Conservation (phyloP, 1,140 invertebrate genomes). For the Lanistes nyassanus region DNA sequence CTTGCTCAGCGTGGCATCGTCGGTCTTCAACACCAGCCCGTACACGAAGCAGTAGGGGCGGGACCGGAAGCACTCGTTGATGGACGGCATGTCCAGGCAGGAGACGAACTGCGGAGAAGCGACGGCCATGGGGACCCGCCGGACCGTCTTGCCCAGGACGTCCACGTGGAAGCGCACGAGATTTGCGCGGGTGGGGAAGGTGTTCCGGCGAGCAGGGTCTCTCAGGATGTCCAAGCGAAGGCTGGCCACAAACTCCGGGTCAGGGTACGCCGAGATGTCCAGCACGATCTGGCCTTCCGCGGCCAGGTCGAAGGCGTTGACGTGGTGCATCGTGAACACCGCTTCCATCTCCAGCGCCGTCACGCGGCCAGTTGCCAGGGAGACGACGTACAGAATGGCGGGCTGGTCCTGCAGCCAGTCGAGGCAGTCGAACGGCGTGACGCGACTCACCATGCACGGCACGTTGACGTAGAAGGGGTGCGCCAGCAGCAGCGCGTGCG, state of each 20-base stretch:
- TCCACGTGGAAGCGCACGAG: slow-evolving; percentile 49
- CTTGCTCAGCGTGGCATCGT: slow-evolving; percentile 42
- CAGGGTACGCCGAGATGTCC: slow-evolving; percentile 52
- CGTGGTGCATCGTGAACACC: slow-evolving; percentile 54
- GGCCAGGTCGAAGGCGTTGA: slow-evolving; percentile 56
- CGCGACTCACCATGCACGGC: slow-evolving; percentile 35
- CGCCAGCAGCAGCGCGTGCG: slow-evolving; percentile 53
- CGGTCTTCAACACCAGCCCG: slow-evolving; percentile 53
- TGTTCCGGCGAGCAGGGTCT: slow-evolving; percentile 38
- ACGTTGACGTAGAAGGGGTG: slow-evolving; percentile 54
- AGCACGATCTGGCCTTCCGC: slow-evolving; percentile 39
- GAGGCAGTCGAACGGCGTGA: slow-evolving; percentile 45
- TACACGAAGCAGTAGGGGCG: slow-evolving; percentile 56
- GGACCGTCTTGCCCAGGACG: slow-evolving; percentile 24
- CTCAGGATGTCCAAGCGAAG: slow-evolving; percentile 40
- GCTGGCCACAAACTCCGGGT: slow-evolving; percentile 41
- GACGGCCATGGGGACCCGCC: neutral
- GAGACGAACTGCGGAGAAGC: slow-evolving; percentile 25
- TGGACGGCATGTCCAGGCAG: slow-evolving; percentile 56
- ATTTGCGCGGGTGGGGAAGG: slow-evolving; percentile 33
- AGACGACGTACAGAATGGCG: slow-evolving; percentile 45
- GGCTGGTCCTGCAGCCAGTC: slow-evolving; percentile 43
- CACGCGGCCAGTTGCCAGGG: slow-evolving; percentile 45
- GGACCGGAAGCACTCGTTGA: slow-evolving; percentile 55
- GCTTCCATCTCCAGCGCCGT: slow-evolving; percentile 40